These are phyloP conservation scores for Intellagama lesueurii DNA, from an alignment of 2,797 vertebrate species.

Conservation along the genomic window DNA sequence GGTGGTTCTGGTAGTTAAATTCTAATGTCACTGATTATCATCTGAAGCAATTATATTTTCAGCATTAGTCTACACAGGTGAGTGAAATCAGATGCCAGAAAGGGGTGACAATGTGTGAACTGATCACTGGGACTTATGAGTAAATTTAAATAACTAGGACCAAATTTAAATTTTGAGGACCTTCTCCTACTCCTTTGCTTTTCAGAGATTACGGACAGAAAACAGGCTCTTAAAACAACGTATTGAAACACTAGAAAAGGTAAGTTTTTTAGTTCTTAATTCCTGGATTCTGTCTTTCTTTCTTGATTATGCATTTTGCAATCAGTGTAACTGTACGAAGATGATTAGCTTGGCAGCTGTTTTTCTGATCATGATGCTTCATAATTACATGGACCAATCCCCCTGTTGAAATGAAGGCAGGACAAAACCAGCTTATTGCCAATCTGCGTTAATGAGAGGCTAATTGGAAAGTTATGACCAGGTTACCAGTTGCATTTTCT, in stretches of 20 bases:
- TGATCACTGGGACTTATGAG: background rate
- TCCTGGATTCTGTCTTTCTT: slow-evolving; percentile 8
- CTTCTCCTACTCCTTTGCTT: slow-evolving; percentile 13
- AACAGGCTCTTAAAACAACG: slow-evolving; percentile 96
- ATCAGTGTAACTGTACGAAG: slow-evolving; percentile 42
- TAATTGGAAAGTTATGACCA: background rate
- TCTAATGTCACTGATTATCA: background rate
- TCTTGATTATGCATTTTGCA: slow-evolving; percentile 12
- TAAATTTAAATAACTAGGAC: too few relatives aligned
- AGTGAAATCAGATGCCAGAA: background rate
- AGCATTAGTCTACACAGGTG: background rate
- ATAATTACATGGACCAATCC: background rate
- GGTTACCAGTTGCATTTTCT: background rate
- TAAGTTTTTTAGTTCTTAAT: slow-evolving; percentile 78
- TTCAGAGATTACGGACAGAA: slow-evolving; percentile 95
- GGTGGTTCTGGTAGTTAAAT: background rate
- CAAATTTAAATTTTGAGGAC: background rate
- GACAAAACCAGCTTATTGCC: background rate
- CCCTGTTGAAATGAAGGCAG: background rate
- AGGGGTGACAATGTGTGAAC: background rate
- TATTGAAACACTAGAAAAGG: slow-evolving; percentile 98
- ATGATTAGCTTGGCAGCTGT: background rate
- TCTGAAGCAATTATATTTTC: background rate
- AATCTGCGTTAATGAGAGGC: background rate
- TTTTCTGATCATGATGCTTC: background rate